A percentile compares a stretch with the other conserved stretches of the same genome.
Evolutionary conservation across 2,113 vertebrate species (phyloP).

Genomic region (Lophotis ruficrista): DNA sequence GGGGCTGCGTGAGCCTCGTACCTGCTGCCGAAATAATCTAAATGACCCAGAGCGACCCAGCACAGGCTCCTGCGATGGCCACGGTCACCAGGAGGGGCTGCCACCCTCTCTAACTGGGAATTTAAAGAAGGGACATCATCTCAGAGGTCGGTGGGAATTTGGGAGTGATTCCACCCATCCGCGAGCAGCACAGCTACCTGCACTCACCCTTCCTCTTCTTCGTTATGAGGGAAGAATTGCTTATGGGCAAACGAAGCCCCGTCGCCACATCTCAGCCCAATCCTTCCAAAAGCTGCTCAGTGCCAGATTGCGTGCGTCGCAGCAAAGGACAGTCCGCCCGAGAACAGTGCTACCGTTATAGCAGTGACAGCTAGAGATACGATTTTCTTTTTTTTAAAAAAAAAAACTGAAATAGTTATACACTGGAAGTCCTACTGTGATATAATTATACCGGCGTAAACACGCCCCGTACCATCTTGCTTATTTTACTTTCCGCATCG

Average conservation of each 20-base stretch:
- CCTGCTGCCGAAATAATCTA: neutral
- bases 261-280: neutral
- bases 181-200: neutral
- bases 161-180: neutral
- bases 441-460: neutral
- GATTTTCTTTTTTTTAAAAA: neutral
- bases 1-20: neutral
- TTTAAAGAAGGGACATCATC: neutral
- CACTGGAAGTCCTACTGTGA: neutral
- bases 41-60: neutral
- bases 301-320: neutral
- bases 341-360: neutral
- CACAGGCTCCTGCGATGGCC: fast-evolving
- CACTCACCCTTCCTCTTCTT: neutral
- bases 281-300: neutral
- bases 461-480: neutral
- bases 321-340: neutral
- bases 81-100: neutral
- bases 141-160: fast-evolving
- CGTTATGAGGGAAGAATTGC: neutral
- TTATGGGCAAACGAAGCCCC: neutral
- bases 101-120: neutral
- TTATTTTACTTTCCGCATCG: neutral
- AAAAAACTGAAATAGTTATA: neutral
- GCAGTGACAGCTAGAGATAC: neutral